phyloP scores from a whole-genome alignment of 1,140 invertebrate genomes.

The Aphelinus atriplicis region DNA sequence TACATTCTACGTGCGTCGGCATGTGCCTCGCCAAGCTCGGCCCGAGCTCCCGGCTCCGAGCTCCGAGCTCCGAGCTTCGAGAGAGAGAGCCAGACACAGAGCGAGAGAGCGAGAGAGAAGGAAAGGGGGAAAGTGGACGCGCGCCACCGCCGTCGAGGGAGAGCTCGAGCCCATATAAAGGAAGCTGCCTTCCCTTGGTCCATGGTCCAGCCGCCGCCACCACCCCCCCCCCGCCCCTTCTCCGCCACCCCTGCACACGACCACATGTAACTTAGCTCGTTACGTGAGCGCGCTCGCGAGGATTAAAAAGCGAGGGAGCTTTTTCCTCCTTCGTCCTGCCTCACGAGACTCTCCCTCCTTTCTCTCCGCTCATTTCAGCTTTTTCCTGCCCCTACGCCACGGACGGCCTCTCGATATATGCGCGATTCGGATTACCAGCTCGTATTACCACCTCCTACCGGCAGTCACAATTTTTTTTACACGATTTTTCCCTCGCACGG shows the following conservation, averaged over 20 bases:
- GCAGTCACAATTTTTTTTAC: no score
- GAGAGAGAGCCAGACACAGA: neutral
- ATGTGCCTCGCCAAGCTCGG: constrained; percentile 38
- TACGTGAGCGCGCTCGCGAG: constrained; percentile 14
- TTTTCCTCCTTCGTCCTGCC: no score
- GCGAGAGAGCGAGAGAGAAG: constrained; percentile 1
- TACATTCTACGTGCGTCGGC: constrained; percentile 62
- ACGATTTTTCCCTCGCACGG: no score
- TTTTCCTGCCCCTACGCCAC: no score
- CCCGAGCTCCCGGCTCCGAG: neutral
- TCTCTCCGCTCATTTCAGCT: no score
- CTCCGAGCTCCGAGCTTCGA: neutral
- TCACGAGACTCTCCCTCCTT: no score
- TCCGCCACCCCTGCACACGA: no score
- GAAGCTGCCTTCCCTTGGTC: neutral
- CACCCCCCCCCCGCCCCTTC: no score
- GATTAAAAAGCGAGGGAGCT: constrained; percentile 13
- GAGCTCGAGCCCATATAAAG: constrained; percentile 12
- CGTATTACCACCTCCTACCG: no score
- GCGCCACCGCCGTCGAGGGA: neutral
- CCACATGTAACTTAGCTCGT: constrained; percentile 22
- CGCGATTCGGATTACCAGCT: no score
- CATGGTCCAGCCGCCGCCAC: no score
- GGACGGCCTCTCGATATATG: no score
- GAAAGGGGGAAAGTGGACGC: neutral